Evolutionary conservation across 2,888 invertebrate species (phyloP).

Genomic region (Volucella inflata): DNA sequence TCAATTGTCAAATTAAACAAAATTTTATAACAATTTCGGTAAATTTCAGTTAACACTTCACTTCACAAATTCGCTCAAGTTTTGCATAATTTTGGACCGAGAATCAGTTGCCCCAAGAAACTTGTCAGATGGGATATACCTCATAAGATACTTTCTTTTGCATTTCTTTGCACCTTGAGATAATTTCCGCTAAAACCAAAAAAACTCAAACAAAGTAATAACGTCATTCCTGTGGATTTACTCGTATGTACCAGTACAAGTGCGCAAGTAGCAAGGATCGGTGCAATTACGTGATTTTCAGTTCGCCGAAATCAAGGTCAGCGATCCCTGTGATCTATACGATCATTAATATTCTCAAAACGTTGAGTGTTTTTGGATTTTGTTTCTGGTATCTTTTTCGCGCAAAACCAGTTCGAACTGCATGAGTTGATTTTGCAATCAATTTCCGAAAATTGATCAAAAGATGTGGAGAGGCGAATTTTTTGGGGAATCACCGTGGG

Average conservation of each 20-base stretch:
- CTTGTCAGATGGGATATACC: conserved; percentile 22
- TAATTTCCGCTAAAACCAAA: background rate
- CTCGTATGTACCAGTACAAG: too few species aligned
- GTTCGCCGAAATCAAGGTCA: conserved; percentile 50
- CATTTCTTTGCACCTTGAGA: conserved; percentile 32
- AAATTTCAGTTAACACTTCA: background rate
- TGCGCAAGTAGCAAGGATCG: background rate
- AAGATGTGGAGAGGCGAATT: background rate
- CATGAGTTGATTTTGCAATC: conserved; percentile 27
- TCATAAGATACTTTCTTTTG: conserved; percentile 40
- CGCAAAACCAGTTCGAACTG: conserved; percentile 53
- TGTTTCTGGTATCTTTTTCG: background rate
- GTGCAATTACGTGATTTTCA: conserved; percentile 56
- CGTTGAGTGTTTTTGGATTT: background rate
- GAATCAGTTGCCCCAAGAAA: conserved; percentile 12
- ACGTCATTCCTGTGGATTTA: background rate
- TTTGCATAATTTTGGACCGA: background rate
- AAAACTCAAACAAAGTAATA: conserved; percentile 6
- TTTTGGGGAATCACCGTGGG: conserved; percentile 39
- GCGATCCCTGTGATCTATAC: conserved; percentile 18
- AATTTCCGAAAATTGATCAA: background rate
- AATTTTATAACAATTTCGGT: background rate
- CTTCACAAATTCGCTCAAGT: background rate
- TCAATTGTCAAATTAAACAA: conserved; percentile 46
- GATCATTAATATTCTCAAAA: conserved; percentile 57